phyloP scores from a whole-genome alignment of 2,113 vertebrate genomes.

The Sprattus sprattus region DNA sequence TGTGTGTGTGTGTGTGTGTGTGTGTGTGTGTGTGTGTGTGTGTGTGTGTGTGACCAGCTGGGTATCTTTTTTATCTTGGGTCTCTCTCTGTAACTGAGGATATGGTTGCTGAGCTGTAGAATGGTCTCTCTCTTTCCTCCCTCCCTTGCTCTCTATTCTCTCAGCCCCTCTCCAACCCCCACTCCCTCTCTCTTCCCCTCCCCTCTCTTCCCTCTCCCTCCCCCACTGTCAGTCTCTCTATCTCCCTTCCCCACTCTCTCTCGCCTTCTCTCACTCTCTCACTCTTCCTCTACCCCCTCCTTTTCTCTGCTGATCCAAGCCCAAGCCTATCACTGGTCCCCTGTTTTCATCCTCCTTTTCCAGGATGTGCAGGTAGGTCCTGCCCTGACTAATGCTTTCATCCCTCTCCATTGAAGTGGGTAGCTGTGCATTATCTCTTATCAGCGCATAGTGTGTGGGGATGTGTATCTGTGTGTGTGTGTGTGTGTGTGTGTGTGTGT shows the following conservation, averaged over 20 bases:
- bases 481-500: slow-evolving; percentile 3
- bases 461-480: neutral
- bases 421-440: neutral
- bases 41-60: neutral
- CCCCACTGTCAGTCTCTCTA: too few relatives aligned
- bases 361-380: neutral
- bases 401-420: neutral
- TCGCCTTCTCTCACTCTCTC: neutral
- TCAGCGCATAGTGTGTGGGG: neutral
- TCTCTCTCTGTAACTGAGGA: too few relatives aligned
- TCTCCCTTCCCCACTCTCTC: too few relatives aligned
- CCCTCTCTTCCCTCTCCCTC: neutral
- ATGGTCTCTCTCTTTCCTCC: neutral
- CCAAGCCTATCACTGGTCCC: neutral
- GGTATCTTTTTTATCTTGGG: too few relatives aligned
- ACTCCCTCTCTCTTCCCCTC: neutral
- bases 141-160: neutral
- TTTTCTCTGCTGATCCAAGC: neutral
- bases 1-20: neutral
- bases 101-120: too few relatives aligned
- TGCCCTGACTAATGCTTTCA: neutral
- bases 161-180: neutral
- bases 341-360: neutral
- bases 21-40: slow-evolving; percentile 8
- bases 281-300: neutral